These are phyloP conservation scores for Sarcophaga rosellei DNA, from an alignment of 2,888 invertebrate genomes.

Conservation along the genomic window DNA sequence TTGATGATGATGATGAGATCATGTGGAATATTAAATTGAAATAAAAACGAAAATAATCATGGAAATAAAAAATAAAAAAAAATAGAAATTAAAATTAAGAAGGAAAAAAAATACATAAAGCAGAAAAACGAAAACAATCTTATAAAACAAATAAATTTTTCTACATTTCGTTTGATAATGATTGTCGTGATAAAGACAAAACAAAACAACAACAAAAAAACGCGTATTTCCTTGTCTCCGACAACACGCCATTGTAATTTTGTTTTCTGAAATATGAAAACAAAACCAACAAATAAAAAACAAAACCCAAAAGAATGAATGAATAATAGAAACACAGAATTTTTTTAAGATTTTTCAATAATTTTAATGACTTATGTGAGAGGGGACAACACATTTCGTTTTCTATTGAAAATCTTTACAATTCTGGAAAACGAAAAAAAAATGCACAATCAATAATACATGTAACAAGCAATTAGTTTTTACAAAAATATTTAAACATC, in stretches of 20 bases:
- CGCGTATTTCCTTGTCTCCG: constrained; percentile 51
- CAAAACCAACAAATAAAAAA: constrained; percentile 4
- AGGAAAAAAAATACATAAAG: background rate
- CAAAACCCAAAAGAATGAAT: constrained; percentile 20
- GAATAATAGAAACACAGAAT: background rate
- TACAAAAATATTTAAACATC: too few relatives aligned
- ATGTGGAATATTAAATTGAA: constrained; percentile 2
- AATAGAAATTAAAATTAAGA: background rate
- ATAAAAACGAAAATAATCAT: too few relatives aligned
- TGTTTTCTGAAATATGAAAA: background rate
- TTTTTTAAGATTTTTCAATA: background rate
- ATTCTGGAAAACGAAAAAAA: too few relatives aligned
- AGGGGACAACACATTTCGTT: background rate
- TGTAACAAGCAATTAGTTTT: too few relatives aligned
- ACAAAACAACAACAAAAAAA: background rate
- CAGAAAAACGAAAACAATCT: constrained; percentile 8
- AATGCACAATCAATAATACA: background rate
- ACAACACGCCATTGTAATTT: constrained; percentile 55
- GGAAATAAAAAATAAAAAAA: background rate
- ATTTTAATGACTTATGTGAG: constrained; percentile 29
- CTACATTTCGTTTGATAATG: constrained; percentile 47
- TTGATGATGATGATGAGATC: constrained; percentile 56
- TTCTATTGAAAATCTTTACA: constrained; percentile 4
- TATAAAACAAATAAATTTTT: constrained; percentile 24
- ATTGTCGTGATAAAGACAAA: constrained; percentile 51